These are phyloP conservation scores for Episyrphus balteatus DNA, from an alignment of 1,140 invertebrate genomes.

Conservation along the genomic window DNA sequence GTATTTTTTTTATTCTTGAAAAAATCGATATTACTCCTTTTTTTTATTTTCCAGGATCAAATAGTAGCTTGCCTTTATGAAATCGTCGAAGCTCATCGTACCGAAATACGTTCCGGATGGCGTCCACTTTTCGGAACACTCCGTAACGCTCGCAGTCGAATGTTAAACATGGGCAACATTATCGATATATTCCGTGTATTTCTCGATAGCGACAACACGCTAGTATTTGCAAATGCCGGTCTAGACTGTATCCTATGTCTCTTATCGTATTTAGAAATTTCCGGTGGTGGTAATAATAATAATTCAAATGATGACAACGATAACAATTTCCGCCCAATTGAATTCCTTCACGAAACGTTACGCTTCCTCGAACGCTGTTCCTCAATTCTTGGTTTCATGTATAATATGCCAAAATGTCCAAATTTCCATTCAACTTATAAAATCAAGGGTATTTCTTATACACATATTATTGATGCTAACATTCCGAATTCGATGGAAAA, in stretches of 20 bases:
- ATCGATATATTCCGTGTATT: constrained; percentile 90
- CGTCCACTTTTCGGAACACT: constrained; percentile 82
- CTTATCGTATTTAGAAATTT: constrained; percentile 45
- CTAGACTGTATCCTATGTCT: constrained; percentile 86
- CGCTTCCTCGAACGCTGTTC: constrained; percentile 77
- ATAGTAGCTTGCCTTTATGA: constrained; percentile 91
- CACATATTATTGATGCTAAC: constrained; percentile 71
- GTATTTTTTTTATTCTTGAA: no score
- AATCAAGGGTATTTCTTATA: constrained; percentile 66
- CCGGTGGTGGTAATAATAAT: constrained; percentile 39
- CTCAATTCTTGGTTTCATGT: constrained; percentile 81
- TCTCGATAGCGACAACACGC: constrained; percentile 78
- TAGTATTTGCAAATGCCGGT: constrained; percentile 88
- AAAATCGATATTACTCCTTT: no score
- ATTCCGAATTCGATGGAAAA: constrained; percentile 65
- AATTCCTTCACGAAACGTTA: constrained; percentile 74
- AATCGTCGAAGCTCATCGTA: constrained; percentile 85
- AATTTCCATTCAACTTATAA: constrained; percentile 82
- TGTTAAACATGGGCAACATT: constrained; percentile 53
- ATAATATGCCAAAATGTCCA: constrained; percentile 87
- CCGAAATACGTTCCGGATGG: constrained; percentile 89
- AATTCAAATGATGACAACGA: constrained; percentile 34
- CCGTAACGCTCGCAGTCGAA: constrained; percentile 59
- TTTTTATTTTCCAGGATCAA: constrained; percentile 52
- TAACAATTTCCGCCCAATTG: constrained; percentile 39